Percentiles rank a stretch among this genome's conserved stretches.
Evolutionary conservation across 2,113 vertebrate species (phyloP).

Genomic region (Piaya cayana): DNA sequence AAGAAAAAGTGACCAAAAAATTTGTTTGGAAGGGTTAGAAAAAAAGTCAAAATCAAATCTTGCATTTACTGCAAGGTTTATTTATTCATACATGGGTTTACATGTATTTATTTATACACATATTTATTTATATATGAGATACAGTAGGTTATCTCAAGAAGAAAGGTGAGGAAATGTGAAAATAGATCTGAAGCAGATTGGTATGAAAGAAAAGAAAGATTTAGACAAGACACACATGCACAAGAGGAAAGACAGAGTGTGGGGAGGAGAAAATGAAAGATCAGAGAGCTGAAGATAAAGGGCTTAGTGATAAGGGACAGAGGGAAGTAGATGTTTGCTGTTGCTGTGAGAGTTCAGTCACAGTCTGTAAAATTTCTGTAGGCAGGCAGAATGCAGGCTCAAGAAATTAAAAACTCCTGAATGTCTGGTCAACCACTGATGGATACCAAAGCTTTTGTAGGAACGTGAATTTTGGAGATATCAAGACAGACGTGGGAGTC

Average conservation of each 20-base stretch:
- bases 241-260: neutral
- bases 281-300: neutral
- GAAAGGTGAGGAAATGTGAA: neutral
- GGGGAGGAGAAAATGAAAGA: neutral
- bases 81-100: neutral
- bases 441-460: neutral
- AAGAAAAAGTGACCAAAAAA: neutral
- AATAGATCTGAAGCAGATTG: neutral
- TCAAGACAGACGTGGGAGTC: neutral
- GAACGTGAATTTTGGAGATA: neutral
- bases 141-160: neutral
- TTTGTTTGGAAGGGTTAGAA: neutral
- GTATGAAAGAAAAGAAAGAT: neutral
- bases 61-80: neutral
- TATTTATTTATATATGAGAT: neutral
- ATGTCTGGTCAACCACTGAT: neutral
- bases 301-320: neutral
- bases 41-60: neutral
- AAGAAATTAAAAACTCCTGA: neutral
- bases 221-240: neutral
- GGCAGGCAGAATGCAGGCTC: neutral
- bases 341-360: neutral
- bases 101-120: neutral
- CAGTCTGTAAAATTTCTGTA: neutral
- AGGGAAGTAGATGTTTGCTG: neutral